These are phyloP conservation scores for Agrypnia vestita DNA, from an alignment of 1,140 invertebrate genomes.

Conservation along the genomic window DNA sequence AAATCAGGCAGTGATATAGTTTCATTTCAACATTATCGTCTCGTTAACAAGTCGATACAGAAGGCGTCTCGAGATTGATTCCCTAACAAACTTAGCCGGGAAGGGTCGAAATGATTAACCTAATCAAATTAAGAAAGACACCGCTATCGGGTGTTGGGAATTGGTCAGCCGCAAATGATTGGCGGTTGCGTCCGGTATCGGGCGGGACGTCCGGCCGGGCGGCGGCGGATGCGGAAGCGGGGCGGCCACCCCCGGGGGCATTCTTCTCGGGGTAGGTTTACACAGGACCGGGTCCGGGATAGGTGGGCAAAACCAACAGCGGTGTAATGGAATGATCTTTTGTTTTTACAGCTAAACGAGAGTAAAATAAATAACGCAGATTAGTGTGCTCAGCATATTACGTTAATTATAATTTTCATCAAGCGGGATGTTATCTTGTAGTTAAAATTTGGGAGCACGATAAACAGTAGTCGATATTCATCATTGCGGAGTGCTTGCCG, in stretches of 20 bases:
- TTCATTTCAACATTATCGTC: too few relatives aligned
- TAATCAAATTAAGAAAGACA: constrained; percentile 35
- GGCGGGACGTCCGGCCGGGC: constrained; percentile 19
- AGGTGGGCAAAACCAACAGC: constrained; percentile 34
- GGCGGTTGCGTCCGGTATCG: constrained; percentile 30
- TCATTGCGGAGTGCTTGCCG: not conserved
- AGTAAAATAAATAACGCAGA: constrained; percentile 46
- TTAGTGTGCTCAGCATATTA: constrained; percentile 45
- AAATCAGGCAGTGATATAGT: too few relatives aligned
- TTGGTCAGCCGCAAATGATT: constrained; percentile 37
- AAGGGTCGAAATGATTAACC: constrained; percentile 37
- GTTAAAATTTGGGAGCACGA: constrained; percentile 39
- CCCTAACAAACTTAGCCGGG: not conserved
- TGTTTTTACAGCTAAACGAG: constrained; percentile 48
- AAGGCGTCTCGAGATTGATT: not conserved
- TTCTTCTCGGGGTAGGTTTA: constrained; percentile 38
- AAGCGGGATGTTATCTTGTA: constrained; percentile 42
- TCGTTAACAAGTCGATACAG: too few relatives aligned
- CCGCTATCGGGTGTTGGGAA: constrained; percentile 34
- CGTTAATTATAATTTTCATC: constrained; percentile 47
- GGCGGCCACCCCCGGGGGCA: constrained; percentile 6
- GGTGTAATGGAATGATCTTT: constrained; percentile 44
- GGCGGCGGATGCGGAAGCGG: constrained; percentile 3
- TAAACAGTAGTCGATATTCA: constrained; percentile 15
- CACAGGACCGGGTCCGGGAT: constrained; percentile 16